Evolutionary conservation across 2,797 vertebrate species (phyloP).

Genomic region (Ctenopoma kingsleyae): DNA sequence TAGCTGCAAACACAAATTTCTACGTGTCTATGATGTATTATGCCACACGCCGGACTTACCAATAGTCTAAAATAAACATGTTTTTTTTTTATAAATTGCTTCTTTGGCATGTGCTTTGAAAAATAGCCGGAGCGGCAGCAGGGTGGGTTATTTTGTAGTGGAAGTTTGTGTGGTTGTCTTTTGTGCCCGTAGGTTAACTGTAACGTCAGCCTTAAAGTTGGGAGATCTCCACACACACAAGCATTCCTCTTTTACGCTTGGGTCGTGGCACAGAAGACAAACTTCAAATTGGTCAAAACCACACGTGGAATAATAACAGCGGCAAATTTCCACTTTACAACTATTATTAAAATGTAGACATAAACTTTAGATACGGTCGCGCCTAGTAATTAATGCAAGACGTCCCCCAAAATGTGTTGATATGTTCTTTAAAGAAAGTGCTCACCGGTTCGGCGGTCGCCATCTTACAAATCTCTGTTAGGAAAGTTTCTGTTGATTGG

Average conservation of each 20-base stretch:
- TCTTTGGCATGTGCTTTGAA: accelerated
- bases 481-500: slow-evolving; percentile 87
- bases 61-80: background rate
- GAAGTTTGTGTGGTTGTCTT: background rate
- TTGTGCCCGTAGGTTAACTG: slow-evolving; percentile 31
- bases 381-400: background rate
- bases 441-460: slow-evolving; percentile 99
- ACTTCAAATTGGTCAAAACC: slow-evolving; percentile 46
- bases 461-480: slow-evolving; percentile 92
- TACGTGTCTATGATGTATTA: background rate
- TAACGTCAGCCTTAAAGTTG: slow-evolving; percentile 73
- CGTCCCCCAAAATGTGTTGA: slow-evolving; percentile 42
- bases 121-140: accelerated
- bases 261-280: slow-evolving; percentile 61
- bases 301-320: background rate
- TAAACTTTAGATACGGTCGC: background rate
- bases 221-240: slow-evolving; percentile 55
- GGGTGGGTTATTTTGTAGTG: background rate
- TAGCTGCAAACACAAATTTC: background rate
- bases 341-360: background rate
- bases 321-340: accelerated
- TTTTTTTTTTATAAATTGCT: accelerated
- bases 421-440: slow-evolving; percentile 68
- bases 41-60: background rate
- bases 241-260: slow-evolving; percentile 49